phyloP scores from a whole-genome alignment of 2,888 invertebrate genomes.

The Brachyptera risi region DNA sequence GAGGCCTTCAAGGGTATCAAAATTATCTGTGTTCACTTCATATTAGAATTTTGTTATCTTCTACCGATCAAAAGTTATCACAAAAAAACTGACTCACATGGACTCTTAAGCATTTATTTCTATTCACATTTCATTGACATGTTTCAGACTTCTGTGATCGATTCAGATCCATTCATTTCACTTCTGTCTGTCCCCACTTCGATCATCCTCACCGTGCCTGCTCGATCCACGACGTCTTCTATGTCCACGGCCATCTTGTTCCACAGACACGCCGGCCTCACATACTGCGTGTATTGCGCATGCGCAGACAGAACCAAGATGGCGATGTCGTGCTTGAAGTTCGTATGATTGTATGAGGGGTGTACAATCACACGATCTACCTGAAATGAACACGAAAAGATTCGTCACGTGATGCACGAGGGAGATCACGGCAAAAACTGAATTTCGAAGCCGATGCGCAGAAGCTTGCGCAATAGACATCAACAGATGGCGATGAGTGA shows the following conservation, averaged over 20 bases:
- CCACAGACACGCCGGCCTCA: conserved; percentile 60
- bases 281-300: conserved; percentile 51
- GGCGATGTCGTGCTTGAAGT: conserved; percentile 55
- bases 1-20: no score
- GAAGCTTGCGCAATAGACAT: no score
- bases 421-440: not conserved
- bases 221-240: conserved; percentile 45
- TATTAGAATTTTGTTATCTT: no score
- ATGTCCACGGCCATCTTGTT: conserved; percentile 46
- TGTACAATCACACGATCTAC: conserved; percentile 51
- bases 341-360: conserved; percentile 53
- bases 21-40: no score
- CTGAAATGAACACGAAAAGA: conserved; percentile 33
- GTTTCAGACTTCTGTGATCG: not conserved
- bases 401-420: not conserved
- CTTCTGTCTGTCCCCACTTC: conserved; percentile 41
- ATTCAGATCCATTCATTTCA: conserved; percentile 39
- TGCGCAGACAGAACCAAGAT: conserved; percentile 51
- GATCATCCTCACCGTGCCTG: conserved; percentile 22
- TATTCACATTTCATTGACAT: no score
- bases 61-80: no score
- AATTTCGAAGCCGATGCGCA: not conserved
- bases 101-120: no score
- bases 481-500: no score
- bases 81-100: no score